Percentiles rank a stretch among this genome's conserved stretches.
These are phyloP conservation scores for Prenolepis imparis DNA, from an alignment of 2,888 invertebrate genomes.

Conservation along the genomic window DNA sequence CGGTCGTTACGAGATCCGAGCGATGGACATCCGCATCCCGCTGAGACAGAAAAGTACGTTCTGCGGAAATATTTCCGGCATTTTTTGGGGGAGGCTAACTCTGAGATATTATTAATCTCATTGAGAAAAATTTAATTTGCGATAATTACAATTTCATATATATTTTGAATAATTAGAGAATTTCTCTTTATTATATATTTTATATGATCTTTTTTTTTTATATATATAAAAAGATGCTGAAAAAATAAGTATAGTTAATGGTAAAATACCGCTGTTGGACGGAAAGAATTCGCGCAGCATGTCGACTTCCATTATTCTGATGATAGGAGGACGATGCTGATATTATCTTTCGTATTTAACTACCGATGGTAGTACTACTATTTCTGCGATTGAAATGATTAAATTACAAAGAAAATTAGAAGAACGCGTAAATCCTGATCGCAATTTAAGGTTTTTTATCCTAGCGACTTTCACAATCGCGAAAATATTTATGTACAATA, in stretches of 20 bases:
- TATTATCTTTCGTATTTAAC: background rate
- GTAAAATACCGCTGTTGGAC: background rate
- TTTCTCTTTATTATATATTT: background rate
- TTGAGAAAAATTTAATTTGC: background rate
- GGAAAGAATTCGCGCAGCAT: background rate
- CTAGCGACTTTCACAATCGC: background rate
- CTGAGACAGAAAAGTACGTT: conserved; percentile 3
- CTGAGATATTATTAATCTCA: background rate
- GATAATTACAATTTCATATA: background rate
- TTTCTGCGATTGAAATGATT: conserved; percentile 9
- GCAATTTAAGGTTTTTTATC: background rate
- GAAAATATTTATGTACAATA: no score
- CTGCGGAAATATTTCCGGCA: background rate
- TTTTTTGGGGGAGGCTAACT: background rate
- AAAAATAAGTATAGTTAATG: background rate
- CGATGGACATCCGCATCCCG: background rate
- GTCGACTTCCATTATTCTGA: background rate
- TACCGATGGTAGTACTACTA: background rate
- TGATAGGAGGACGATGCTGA: background rate
- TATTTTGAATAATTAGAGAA: background rate
- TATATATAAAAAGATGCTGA: background rate
- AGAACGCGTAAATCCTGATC: background rate
- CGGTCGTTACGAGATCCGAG: background rate
- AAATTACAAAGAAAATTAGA: background rate
- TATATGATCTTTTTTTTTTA: background rate